These are phyloP conservation scores for Poeciliopsis prolifica DNA, from an alignment of 2,113 vertebrate genomes.

Conservation along the genomic window DNA sequence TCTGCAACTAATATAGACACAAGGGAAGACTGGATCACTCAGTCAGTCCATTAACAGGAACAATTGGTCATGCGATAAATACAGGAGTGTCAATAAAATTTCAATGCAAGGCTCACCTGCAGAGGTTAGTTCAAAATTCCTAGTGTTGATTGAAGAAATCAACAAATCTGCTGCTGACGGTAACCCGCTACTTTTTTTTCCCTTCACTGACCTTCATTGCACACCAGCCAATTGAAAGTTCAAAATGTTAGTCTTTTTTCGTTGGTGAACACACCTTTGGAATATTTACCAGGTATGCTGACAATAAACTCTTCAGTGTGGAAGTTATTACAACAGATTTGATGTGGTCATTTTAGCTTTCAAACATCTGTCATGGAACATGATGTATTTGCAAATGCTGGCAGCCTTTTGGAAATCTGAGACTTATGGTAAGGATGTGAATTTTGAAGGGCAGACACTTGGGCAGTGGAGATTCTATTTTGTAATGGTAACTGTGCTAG, in stretches of 20 bases:
- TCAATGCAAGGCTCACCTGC: neutral
- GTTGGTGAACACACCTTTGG: neutral
- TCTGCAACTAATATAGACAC: conserved; percentile 10
- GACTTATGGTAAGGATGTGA: neutral
- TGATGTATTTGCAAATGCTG: too few species aligned
- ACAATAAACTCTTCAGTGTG: neutral
- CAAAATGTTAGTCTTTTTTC: neutral
- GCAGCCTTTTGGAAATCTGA: too few species aligned
- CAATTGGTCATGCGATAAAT: neutral
- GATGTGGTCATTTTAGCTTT: neutral
- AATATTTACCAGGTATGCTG: neutral
- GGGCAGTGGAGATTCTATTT: too few species aligned
- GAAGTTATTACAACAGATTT: neutral
- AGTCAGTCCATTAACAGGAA: conserved; percentile 30
- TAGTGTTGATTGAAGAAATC: neutral
- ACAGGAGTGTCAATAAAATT: neutral
- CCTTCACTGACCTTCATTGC: neutral
- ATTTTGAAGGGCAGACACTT: neutral
- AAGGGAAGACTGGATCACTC: conserved; percentile 15
- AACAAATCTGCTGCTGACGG: neutral
- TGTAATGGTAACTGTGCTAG: neutral
- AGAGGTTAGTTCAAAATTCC: neutral
- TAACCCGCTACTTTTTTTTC: neutral
- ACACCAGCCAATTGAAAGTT: neutral
- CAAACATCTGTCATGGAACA: neutral